Percentiles rank a stretch among this genome's conserved stretches.
phyloP scores from a whole-genome alignment of 2,888 invertebrate species.

The Spatulosminthurus flaviceps region DNA sequence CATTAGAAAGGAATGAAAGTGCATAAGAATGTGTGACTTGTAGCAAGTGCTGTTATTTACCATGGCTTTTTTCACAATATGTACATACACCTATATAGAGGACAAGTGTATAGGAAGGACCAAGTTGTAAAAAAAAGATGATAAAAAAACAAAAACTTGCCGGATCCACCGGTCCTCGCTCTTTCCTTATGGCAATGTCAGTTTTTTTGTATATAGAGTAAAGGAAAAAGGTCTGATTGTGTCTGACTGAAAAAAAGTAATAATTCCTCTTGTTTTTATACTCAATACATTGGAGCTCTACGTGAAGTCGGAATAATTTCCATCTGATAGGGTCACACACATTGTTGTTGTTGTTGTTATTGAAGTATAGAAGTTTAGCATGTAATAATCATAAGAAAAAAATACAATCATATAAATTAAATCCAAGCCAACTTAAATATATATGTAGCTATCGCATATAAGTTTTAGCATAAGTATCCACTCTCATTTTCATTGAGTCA shows the following conservation, averaged over 20 bases:
- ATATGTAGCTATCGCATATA: too few species aligned
- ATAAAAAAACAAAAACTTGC: neutral
- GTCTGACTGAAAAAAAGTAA: neutral
- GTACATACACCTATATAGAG: neutral
- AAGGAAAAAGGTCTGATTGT: neutral
- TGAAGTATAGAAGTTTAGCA: too few species aligned
- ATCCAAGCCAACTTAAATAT: too few species aligned
- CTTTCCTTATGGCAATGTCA: neutral
- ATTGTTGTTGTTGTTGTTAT: too few species aligned
- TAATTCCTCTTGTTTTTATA: conserved; percentile 1
- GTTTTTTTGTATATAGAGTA: too few species aligned
- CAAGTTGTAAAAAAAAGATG: neutral
- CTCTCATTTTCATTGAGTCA: conserved; percentile 10
- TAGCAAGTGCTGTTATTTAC: too few species aligned
- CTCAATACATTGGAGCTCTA: neutral
- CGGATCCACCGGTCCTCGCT: neutral
- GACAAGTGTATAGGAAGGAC: neutral
- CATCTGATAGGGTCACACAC: neutral
- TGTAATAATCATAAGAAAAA: too few species aligned
- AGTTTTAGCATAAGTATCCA: neutral
- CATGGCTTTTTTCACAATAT: too few species aligned
- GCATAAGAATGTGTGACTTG: too few species aligned
- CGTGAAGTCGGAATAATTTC: neutral
- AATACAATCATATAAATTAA: too few species aligned
- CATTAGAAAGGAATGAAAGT: too few species aligned